Evolutionary conservation across 35 echinoderm and acorn worm species (phyloP).

Genomic region (Apostichopus japonicus): DNA sequence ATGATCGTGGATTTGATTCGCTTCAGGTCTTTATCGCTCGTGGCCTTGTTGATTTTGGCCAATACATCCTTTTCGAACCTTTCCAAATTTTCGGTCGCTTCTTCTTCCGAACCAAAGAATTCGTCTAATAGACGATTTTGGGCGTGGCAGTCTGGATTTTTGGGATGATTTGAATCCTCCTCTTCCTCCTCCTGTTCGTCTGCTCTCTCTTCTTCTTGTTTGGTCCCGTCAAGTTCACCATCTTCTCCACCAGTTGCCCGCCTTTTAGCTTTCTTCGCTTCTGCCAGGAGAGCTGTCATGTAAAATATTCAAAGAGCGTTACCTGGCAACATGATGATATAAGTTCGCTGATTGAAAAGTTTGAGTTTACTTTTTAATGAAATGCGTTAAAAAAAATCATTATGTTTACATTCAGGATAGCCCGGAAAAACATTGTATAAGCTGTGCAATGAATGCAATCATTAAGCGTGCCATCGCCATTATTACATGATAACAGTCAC

Average conservation of each 20-base stretch:
- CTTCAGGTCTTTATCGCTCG: slow-evolving; percentile 22
- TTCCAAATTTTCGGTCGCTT: background rate
- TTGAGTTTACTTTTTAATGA: too few species aligned
- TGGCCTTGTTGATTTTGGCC: slow-evolving; percentile 26
- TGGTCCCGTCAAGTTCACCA: background rate
- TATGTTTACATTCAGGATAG: too few species aligned
- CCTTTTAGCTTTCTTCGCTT: background rate
- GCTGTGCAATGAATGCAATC: too few species aligned
- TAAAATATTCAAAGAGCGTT: too few species aligned
- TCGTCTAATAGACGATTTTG: background rate
- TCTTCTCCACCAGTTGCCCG: background rate
- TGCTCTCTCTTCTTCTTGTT: background rate
- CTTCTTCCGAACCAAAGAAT: slow-evolving; percentile 26
- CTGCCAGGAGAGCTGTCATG: background rate
- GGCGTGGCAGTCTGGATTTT: background rate
- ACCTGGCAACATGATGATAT: too few species aligned
- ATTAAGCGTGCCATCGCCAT: too few species aligned
- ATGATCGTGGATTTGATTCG: background rate
- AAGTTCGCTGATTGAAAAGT: too few species aligned
- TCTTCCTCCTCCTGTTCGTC: background rate
- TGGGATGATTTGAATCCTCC: background rate
- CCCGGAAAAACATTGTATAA: too few species aligned
- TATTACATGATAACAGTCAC: too few species aligned
- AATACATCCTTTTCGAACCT: slow-evolving; percentile 20
- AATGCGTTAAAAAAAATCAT: too few species aligned